Conservation (phyloP, 2,113 vertebrate species). For the Piaya cayana region DNA sequence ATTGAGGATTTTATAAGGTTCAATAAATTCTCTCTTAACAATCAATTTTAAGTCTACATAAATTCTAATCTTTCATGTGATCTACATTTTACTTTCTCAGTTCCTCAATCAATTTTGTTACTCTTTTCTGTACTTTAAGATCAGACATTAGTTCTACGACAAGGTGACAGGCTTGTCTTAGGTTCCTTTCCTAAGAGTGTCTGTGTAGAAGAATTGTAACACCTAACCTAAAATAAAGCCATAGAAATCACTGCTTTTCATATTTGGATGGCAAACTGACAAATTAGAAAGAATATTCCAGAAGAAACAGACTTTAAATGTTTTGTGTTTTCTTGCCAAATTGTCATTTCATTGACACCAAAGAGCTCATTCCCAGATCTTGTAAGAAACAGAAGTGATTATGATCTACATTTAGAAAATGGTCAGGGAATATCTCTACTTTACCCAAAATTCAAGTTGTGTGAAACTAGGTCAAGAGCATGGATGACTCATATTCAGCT, state of each 20-base stretch:
- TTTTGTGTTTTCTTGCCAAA: not conserved
- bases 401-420: not conserved
- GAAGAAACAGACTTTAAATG: not conserved
- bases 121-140: slow-evolving; percentile 6
- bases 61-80: slow-evolving; percentile 38
- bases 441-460: not conserved
- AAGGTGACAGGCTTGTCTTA: not conserved
- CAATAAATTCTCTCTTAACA: slow-evolving; percentile 66
- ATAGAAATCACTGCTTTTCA: not conserved
- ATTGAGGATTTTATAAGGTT: slow-evolving; percentile 61
- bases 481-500: not conserved
- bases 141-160: slow-evolving; percentile 22
- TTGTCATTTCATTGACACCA: not conserved
- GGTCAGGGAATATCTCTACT: not conserved
- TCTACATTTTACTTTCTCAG: slow-evolving; percentile 17
- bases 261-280: not conserved
- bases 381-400: not conserved
- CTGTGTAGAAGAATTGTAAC: not conserved
- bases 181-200: not conserved
- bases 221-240: not conserved
- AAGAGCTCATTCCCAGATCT: not conserved
- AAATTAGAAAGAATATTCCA: not conserved
- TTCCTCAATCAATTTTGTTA: slow-evolving; percentile 17
- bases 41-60: slow-evolving; percentile 19
- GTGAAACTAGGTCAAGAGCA: not conserved